phyloP scores from a whole-genome alignment of 2,888 invertebrate species.

The Epicampocera succincta region DNA sequence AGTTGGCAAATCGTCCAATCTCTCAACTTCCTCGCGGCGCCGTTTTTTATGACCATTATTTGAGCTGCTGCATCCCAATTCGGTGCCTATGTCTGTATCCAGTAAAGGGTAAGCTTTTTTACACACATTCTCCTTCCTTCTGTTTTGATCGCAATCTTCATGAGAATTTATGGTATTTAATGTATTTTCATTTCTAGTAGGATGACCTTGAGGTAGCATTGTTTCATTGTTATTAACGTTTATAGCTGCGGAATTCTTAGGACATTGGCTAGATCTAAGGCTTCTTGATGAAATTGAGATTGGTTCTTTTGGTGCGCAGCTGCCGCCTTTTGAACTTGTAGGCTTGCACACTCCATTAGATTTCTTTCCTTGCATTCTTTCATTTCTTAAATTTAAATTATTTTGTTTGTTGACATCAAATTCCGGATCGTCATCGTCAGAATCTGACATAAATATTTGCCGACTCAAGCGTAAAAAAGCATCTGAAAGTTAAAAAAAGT shows the following conservation, averaged over 20 bases:
- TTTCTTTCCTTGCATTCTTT: constrained; percentile 29
- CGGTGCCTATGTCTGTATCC: neutral
- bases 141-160: constrained; percentile 56
- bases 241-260: constrained; percentile 62
- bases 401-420: constrained; percentile 26
- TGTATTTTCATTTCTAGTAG: constrained; percentile 39
- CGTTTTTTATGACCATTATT: constrained; percentile 63
- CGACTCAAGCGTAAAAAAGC: constrained; percentile 63
- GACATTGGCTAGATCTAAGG: constrained; percentile 50
- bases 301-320: constrained; percentile 32
- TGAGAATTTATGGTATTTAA: constrained; percentile 60
- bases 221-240: constrained; percentile 59
- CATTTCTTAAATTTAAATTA: constrained; percentile 24
- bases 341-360: constrained; percentile 43
- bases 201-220: constrained; percentile 64
- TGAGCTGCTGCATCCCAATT: constrained; percentile 27
- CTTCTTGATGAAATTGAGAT: constrained; percentile 34
- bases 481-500: constrained; percentile 35
- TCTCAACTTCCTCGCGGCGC: constrained; percentile 70
- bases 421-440: constrained; percentile 55
- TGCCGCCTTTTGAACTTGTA: constrained; percentile 3
- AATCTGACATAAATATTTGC: constrained; percentile 65
- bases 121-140: constrained; percentile 58
- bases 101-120: neutral
- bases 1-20: constrained; percentile 74